Conservation (phyloP, 2,888 invertebrate species). For the Trachelus stipa region DNA sequence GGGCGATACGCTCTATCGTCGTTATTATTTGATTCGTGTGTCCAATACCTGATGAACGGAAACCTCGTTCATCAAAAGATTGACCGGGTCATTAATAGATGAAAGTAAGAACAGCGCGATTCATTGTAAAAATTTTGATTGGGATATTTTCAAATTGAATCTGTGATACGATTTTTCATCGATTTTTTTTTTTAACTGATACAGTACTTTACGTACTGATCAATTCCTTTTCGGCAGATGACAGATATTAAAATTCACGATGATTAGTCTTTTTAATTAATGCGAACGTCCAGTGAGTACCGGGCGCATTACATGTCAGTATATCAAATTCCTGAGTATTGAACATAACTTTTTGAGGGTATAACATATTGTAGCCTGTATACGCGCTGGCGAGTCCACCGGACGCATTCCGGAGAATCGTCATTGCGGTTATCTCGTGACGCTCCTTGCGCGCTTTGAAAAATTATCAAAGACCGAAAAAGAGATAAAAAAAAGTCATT, state of each 20-base stretch:
- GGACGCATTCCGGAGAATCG: conserved; percentile 57
- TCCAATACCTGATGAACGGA: no score
- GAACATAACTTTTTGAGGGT: background rate
- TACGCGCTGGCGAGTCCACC: conserved; percentile 42
- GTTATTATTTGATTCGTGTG: background rate
- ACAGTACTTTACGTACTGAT: background rate
- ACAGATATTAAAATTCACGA: background rate
- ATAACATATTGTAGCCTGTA: background rate
- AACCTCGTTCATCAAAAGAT: background rate
- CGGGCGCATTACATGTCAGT: background rate
- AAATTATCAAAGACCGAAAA: background rate
- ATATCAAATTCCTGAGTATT: background rate
- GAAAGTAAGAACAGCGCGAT: background rate
- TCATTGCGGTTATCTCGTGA: conserved; percentile 37
- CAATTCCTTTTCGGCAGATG: background rate
- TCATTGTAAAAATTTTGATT: background rate
- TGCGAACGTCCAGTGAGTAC: background rate
- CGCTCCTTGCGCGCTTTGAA: conserved; percentile 42
- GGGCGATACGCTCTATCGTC: background rate
- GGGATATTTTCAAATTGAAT: background rate
- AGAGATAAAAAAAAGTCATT: background rate
- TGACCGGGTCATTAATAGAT: background rate
- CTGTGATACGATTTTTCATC: background rate
- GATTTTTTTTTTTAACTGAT: background rate
- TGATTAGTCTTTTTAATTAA: background rate